These are phyloP conservation scores for Nasonia longicornis DNA, from an alignment of 1,140 invertebrate genomes.

Conservation along the genomic window DNA sequence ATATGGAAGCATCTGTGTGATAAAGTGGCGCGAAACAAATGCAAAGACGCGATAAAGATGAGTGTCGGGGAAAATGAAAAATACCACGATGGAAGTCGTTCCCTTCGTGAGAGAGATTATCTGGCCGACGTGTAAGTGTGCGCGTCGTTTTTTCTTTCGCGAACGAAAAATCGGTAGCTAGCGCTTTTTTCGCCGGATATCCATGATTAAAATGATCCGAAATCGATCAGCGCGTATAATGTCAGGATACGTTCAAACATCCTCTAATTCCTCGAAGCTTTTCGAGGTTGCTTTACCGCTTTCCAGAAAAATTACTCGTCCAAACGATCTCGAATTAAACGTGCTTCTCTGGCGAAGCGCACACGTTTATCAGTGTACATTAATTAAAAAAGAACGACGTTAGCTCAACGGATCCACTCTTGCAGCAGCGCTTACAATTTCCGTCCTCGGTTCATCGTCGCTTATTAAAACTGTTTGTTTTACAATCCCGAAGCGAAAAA, in stretches of 20 bases:
- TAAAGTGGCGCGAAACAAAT: conserved; percentile 33
- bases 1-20: neutral
- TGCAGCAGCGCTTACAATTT: no score
- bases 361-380: neutral
- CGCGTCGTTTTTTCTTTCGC: conserved; percentile 51
- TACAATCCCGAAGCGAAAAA: neutral
- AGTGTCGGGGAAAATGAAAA: conserved; percentile 41
- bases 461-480: conserved; percentile 1
- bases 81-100: conserved; percentile 38
- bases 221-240: no score
- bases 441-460: neutral
- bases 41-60: conserved; percentile 27
- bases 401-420: neutral
- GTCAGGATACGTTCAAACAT: no score
- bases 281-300: no score
- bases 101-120: conserved; percentile 58
- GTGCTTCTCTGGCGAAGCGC: no score
- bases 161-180: no score
- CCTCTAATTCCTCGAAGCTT: no score
- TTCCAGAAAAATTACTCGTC: neutral
- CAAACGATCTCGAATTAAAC: no score
- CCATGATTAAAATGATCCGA: conserved; percentile 15
- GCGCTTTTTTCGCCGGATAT: neutral
- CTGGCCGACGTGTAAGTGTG: conserved; percentile 47
- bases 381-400: neutral